Base-by-base conservation (phyloP, 2,888 invertebrate genomes). In the Leucania comma region DNA sequence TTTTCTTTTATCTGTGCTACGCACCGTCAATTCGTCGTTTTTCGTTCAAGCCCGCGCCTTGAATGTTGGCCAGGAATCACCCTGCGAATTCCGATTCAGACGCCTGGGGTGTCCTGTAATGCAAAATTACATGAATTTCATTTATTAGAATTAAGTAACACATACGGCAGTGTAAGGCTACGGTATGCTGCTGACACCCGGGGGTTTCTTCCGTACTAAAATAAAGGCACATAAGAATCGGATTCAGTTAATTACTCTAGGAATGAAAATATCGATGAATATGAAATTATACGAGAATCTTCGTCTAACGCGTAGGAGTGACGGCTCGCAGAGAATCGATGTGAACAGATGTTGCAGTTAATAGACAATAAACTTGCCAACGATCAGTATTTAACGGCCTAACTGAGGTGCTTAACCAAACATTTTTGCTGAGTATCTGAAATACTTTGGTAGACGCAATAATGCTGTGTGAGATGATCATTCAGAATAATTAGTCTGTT, bases 301-400 rank as follows among this genome's bases (percentile, higher is more conserved):
- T 61, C 26, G 53, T 60, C 38, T 57, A 12, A 1, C 69, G 53
- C 81, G 81, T 70, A 54, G 61, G 35, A 65, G 50, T 75, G 58
- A n/a, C 3, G 51, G 14, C 10, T 42, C 35, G 1, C 61, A 26
- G 46, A 53, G 56, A 57, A 64, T 72, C 78, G 50, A 77, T 59
- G 54, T 1, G 78, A 81, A 61, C 78, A 78, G 78, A 77, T 78
- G 78, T 64, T 78, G 4, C 12, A 20, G 53, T 63, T 71, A 71
- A 81, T 81, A 35, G 72, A 9, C 20, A 46, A 67, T 78, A 81
- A 78, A 78, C 66, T 77, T 54, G 53, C 60, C 22, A 72, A 72
- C 78, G 63, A 77, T 42, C 24, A 32, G 48, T 67, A 35, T 76
- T 64, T 76, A 71, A 64, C 48, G n/a, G 29, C 22, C 29, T 46